Evolutionary conservation across 2,888 invertebrate species (phyloP), one percentile per base, ranked within the genome.

Genomic region (Andrena dorsata): DNA sequence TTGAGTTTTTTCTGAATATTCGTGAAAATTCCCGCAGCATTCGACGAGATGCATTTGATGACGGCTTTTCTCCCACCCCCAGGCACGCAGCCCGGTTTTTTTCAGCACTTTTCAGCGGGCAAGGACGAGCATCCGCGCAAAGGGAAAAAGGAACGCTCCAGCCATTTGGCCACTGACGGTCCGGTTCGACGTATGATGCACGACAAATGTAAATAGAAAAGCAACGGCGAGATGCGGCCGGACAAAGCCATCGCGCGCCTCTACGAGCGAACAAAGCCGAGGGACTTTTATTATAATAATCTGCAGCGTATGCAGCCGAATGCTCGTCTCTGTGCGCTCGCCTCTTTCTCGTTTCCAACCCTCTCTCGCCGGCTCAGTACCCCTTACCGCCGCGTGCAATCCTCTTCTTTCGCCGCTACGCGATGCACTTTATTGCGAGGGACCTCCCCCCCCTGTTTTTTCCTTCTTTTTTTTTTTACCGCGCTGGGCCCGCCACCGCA

Each of bases 241-340:
- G 85, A 90, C 89, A 89, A 88, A 88, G 86, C 83, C 83, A 69
- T 81, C 63, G 68, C 82, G 76, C 79, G 77, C 51, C 72, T 75
- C 83, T 80, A 83, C 69, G 80, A 74, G 68, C 81, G 87, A 85
- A 90, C 85, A 88, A 90, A 84, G 86, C 82, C 74, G 77, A 70
- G 86, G 84, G 86, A 90, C 88, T 91, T 90, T 91, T 90, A 91
- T 91, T 90, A 91, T 91, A 90, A 91, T 91, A 91, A 91, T 90
- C 86, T 85, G 84, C 88, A 82, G 82, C 82, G 79, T 76, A 77
- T 70, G 83, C 83, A 78, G 76, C 84, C 81, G 78, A 86, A 88
- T 76, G 78, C 77, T 76, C 75, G 73, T 75, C 72, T 69, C 76
- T 26, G 72, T 63, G 72, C 49, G 61, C 58, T 83, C 65, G 56